Conservation (phyloP, 1,140 invertebrate species). For the Drosophila mayri region DNA sequence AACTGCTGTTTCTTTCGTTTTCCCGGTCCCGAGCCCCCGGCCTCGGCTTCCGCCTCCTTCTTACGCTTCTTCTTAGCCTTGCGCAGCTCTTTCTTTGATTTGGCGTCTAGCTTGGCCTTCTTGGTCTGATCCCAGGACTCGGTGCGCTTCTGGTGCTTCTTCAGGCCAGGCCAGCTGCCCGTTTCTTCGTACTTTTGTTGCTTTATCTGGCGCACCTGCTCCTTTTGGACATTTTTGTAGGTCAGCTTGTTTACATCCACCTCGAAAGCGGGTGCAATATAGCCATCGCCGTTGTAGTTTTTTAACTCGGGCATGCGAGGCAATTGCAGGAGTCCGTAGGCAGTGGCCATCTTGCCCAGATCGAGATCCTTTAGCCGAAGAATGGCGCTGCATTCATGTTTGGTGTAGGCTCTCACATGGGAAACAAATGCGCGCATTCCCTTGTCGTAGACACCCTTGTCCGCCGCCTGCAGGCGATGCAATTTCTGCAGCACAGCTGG, state of each 20-base stretch:
- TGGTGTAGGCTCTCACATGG: slow-evolving; percentile 96
- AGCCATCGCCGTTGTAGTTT: slow-evolving; percentile 88
- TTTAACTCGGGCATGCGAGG: slow-evolving; percentile 98
- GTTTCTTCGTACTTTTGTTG: slow-evolving; percentile 90
- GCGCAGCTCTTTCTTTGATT: slow-evolving; percentile 87
- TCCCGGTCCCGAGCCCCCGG: slow-evolving; percentile 79
- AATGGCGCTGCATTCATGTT: slow-evolving; percentile 97
- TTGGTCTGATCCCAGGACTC: slow-evolving; percentile 93
- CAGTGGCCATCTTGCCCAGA: slow-evolving; percentile 93
- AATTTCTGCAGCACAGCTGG: slow-evolving; percentile 49
- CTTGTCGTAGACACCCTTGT: slow-evolving; percentile 94
- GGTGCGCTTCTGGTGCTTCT: slow-evolving; percentile 88
- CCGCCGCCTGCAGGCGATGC: slow-evolving; percentile 85
- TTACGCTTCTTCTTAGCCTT: slow-evolving; percentile 87
- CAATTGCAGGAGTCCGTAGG: slow-evolving; percentile 95
- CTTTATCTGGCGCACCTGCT: slow-evolving; percentile 90
- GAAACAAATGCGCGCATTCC: slow-evolving; percentile 97
- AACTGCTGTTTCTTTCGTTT: slow-evolving; percentile 86
- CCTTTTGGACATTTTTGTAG: slow-evolving; percentile 93
- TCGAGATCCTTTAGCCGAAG: slow-evolving; percentile 95
- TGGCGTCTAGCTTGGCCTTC: slow-evolving; percentile 89
- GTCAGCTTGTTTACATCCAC: slow-evolving; percentile 92
- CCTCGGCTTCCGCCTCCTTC: slow-evolving; percentile 62
- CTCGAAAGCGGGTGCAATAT: slow-evolving; percentile 87
- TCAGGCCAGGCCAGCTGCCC: slow-evolving; percentile 91